Evolutionary conservation across 1,140 invertebrate species (phyloP), one percentile per base, ranked within the genome.

Genomic region (Arctopsyche grandis): DNA sequence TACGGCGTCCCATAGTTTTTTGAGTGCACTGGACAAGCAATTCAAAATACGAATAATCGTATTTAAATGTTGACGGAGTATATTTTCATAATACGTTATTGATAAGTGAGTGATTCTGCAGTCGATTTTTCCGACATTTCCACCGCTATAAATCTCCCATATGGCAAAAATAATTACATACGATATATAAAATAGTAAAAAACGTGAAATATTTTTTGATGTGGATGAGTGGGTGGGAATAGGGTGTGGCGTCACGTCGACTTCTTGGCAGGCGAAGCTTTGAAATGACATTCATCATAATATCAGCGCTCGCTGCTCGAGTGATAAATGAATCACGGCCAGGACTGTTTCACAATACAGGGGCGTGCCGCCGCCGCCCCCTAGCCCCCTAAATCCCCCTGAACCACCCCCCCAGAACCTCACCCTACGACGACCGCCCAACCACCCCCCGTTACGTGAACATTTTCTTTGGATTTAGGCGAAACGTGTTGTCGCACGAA

Each of bases 231-330:
- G 29, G 29, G 29, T 38, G 29, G 29, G 29, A 38, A 7, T 52
- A 16, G 58, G 73, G 43, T 46, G 60, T 24, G 43, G 44, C 56
- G 63, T 66, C 63, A 66, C 63, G 63, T 66, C 56, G 70, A 29
- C 78, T 79, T 69, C 73, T 75, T 56, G 78, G 46, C 75, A 12
- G 58, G 66, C 69, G 75, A 70, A 21, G 75, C 79, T 80, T 76
- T 71, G 75, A 69, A 75, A 78, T 78, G 77, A 81, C 80, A 81
- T 78, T 81, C 76, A 81, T 81, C 80, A 81, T 78, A 78, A 78
- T 78, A 81, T 81, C 80, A 78, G 80, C 80, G 63, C 71, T 63
- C 71, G 69, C 79, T 79, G 60, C 63, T 66, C 60, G 73, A 70
- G 78, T 79, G 78, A 79, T 79, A 79, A 79, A 79, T 79, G 78